Conservation (phyloP, 2,888 invertebrate genomes). For the Aphrophora alni region DNA sequence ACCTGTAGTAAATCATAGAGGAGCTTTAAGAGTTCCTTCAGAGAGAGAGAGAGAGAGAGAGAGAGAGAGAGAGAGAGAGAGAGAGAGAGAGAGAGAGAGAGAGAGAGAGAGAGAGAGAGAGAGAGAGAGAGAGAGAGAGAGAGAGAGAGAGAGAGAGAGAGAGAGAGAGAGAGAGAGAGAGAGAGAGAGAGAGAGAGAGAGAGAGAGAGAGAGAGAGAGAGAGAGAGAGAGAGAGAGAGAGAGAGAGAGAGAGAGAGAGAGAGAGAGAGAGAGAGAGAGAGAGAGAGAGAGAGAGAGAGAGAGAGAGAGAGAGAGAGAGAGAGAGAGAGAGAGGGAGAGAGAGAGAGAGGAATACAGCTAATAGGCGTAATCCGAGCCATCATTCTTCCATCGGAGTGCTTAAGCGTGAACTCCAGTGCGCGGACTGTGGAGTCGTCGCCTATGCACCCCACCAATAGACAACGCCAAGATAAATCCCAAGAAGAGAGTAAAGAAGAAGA, state of each 20-base stretch:
- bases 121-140: constrained; percentile 13
- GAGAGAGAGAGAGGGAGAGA: constrained; percentile 10
- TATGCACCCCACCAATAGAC: too few relatives aligned
- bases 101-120: constrained; percentile 13
- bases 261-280: constrained; percentile 13
- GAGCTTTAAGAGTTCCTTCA: too few relatives aligned
- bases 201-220: constrained; percentile 13
- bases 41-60: constrained; percentile 13
- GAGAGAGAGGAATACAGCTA: background rate
- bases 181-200: constrained; percentile 9
- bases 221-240: constrained; percentile 13
- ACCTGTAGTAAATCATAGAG: too few relatives aligned
- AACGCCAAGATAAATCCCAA: too few relatives aligned
- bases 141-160: constrained; percentile 13
- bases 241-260: constrained; percentile 13
- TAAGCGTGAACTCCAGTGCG: too few relatives aligned
- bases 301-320: constrained; percentile 13
- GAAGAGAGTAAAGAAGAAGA: too few relatives aligned
- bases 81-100: constrained; percentile 13
- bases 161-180: constrained; percentile 13
- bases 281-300: constrained; percentile 13
- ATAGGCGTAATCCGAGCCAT: too few relatives aligned
- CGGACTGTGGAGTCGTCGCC: too few relatives aligned
- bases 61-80: constrained; percentile 13
- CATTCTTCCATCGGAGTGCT: too few relatives aligned